Percentiles rank a stretch among this genome's conserved stretches.
phyloP scores from a whole-genome alignment of 2,888 invertebrate species.

The Clistopyga incitator region DNA sequence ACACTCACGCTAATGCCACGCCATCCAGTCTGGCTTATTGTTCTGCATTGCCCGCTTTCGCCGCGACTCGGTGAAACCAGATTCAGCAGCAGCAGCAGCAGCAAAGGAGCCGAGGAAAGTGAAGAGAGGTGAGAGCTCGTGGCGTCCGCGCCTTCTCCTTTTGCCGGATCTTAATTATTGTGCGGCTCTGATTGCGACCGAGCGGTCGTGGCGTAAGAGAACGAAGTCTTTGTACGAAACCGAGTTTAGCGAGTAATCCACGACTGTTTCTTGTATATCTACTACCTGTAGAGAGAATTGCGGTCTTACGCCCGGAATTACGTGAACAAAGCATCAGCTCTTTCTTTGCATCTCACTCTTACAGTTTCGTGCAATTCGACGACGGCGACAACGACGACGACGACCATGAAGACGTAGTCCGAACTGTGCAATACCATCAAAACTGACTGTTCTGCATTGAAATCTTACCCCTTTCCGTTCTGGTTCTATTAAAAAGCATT shows the following conservation, averaged over 20 bases:
- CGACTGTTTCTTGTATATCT: conserved; percentile 33
- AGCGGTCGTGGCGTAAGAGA: conserved; percentile 35
- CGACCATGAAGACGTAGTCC: conserved; percentile 12
- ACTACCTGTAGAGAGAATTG: conserved; percentile 25
- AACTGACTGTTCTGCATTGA: conserved; percentile 22
- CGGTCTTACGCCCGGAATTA: conserved; percentile 58
- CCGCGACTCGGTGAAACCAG: conserved; percentile 32
- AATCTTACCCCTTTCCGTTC: conserved; percentile 8
- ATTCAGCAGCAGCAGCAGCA: conserved; percentile 4
- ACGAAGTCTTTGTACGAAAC: conserved; percentile 54
- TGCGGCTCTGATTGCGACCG: conserved; percentile 53
- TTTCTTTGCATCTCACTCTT: conserved; percentile 27
- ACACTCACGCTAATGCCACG: conserved; percentile 29
- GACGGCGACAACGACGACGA: conserved; percentile 22
- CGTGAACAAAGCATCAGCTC: conserved; percentile 52
- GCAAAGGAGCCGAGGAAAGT: conserved; percentile 1
- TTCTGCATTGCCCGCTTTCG: conserved; percentile 41
- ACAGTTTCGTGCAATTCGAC: conserved; percentile 25
- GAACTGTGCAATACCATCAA: conserved; percentile 39
- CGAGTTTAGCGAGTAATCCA: conserved; percentile 63
- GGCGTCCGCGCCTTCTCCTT: conserved; percentile 16
- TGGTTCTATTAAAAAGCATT: background rate
- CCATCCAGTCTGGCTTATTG: conserved; percentile 25
- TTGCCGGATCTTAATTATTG: conserved; percentile 57
- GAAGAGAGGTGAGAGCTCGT: conserved; percentile 4